Base-by-base conservation (phyloP, 2,888 invertebrate genomes). In the Hirtodrosophila cameraria region DNA sequence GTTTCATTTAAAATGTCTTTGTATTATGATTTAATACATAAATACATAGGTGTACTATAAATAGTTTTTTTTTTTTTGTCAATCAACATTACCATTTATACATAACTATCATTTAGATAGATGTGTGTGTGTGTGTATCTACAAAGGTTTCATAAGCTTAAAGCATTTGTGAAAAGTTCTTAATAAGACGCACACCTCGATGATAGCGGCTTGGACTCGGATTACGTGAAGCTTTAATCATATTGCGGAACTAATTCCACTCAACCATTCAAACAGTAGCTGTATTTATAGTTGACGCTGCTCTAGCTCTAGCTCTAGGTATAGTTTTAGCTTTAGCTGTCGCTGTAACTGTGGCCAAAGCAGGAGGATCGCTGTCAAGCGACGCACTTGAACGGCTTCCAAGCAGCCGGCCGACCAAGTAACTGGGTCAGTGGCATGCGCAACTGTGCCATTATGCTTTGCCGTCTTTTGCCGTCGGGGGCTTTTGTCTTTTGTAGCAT, bases 361-460 rank as follows among this genome's bases (percentile, higher is more conserved):
- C 27, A 36, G 48, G 82, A 81, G 73, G 85, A 80, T 80, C 85
- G 64, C 69, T 74, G 78, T 70, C 76, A 73, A 68, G 62, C 65
- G 55, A n/a, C 20, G 57, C 80, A 80, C 48, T 85, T 83, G 23
- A 6, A 38, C 15, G 86, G 80, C 70, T 85, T 85, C 83, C 61
- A 13, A 25, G 63, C 31, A 27, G 68, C 67, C 67, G 71, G 55
- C 39, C 61, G 66, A 53, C 54, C 62, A 62, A 73, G 73, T 74
- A 88, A 88, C 83, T 88, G 74, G 88, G 88, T 88, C 88, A 88
- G 72, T 76, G 83, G 87, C 73, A 63, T 49, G 48, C 50, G 43
- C 59, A 70, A 62, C 63, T 58, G 50, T 63, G 63, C 36, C 71
- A 57, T 54, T 72, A 41, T 50, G 49, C 33, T 33, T 57, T 28